phyloP scores from a whole-genome alignment of 2,888 invertebrate species.

The Protula sp. region DNA sequence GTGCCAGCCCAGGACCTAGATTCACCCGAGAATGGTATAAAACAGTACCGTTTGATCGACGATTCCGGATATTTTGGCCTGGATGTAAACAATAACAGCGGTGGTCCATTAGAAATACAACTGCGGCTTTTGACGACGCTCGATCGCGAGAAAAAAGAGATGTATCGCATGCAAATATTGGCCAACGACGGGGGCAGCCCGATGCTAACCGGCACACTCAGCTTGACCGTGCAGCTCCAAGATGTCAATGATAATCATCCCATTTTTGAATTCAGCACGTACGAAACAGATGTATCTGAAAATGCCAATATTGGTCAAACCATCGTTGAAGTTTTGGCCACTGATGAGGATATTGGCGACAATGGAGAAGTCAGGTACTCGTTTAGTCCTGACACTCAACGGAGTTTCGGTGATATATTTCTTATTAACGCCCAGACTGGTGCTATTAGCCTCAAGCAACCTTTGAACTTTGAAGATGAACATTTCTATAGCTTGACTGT shows the following conservation, averaged over 20 bases:
- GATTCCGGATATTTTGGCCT: not conserved
- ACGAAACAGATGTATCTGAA: not conserved
- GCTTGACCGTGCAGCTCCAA: not conserved
- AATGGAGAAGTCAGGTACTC: not conserved
- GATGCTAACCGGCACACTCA: not conserved
- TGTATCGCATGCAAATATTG: not conserved
- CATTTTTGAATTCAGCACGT: not conserved
- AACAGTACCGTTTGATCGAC: not conserved
- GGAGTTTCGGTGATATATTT: not conserved
- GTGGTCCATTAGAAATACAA: not conserved
- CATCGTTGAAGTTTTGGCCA: not conserved
- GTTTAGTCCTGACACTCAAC: not conserved
- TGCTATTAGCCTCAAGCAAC: not conserved
- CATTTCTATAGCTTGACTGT: not conserved
- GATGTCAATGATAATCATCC: constrained; percentile 1
- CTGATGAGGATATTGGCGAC: not conserved
- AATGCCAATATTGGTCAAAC: not conserved
- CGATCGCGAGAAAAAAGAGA: not conserved
- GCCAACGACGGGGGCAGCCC: not conserved
- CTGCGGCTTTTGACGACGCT: not conserved
- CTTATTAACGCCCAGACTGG: not conserved
- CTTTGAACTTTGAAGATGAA: not conserved
- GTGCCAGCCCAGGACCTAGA: not conserved
- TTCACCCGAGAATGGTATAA: not conserved
- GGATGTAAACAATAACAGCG: not conserved